Conservation (phyloP, 2,797 vertebrate species). For the Sternarchorhynchus goeldii region DNA sequence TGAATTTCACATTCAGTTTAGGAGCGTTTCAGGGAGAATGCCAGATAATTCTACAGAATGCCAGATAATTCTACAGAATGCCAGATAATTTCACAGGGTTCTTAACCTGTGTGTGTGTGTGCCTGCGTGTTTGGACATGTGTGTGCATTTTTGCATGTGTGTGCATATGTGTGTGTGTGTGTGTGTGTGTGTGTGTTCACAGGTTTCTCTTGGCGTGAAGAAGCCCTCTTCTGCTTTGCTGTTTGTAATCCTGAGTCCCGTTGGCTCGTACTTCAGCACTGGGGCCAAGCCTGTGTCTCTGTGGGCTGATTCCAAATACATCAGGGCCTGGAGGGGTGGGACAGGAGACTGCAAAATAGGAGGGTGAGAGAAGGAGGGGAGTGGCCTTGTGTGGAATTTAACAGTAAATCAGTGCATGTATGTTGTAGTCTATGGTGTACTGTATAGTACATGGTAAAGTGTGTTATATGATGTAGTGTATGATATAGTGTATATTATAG, state of each 20-base stretch:
- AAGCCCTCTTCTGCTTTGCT: constrained; percentile 80
- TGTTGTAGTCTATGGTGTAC: no score
- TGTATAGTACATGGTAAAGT: no score
- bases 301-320: constrained; percentile 87
- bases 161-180: constrained; percentile 14
- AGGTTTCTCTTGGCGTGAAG: constrained; percentile 87
- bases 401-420: no score
- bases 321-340: constrained; percentile 89
- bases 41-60: no score
- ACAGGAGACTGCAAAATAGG: constrained; percentile 91
- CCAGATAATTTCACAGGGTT: no score
- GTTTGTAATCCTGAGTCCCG: constrained; percentile 86
- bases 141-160: neutral
- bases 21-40: no score
- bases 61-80: no score
- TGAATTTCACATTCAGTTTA: no score
- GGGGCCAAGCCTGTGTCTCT: constrained; percentile 77
- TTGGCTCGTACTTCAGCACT: constrained; percentile 82
- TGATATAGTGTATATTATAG: no score
- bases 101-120: no score
- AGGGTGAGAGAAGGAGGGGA: constrained; percentile 72
- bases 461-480: no score
- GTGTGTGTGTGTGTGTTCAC: constrained; percentile 26
- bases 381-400: no score
- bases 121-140: neutral